A percentile compares a stretch with the other conserved stretches of the same genome.
These are phyloP conservation scores for Copidosoma floridanum DNA, from an alignment of 1,140 invertebrate species.

Conservation along the genomic window DNA sequence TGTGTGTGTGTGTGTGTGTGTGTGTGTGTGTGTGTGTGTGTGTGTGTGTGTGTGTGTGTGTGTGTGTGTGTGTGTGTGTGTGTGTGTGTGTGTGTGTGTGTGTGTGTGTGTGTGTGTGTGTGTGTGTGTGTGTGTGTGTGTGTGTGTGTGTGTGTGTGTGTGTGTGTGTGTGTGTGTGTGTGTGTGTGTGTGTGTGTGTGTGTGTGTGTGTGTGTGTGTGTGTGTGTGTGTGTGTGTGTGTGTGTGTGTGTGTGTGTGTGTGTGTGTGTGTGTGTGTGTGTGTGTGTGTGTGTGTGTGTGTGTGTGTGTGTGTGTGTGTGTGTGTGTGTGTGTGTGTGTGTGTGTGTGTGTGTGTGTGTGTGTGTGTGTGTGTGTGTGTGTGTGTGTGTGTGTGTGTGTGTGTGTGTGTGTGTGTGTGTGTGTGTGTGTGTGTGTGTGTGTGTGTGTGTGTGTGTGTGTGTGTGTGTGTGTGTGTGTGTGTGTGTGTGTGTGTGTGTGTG, in stretches of 20 bases:
- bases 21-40: background rate
- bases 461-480: too few relatives aligned
- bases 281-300: background rate
- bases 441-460: too few relatives aligned
- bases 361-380: too few relatives aligned
- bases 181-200: background rate
- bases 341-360: too few relatives aligned
- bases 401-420: too few relatives aligned
- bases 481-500: too few relatives aligned
- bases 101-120: background rate
- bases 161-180: background rate
- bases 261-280: background rate
- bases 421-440: too few relatives aligned
- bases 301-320: background rate
- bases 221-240: background rate
- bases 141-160: background rate
- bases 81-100: background rate
- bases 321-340: too few relatives aligned
- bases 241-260: background rate
- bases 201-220: background rate
- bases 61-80: background rate
- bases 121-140: background rate
- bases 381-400: too few relatives aligned
- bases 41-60: background rate
- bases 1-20: background rate